phyloP scores from a whole-genome alignment of 1,140 invertebrate species.

The Planococcus citri region DNA sequence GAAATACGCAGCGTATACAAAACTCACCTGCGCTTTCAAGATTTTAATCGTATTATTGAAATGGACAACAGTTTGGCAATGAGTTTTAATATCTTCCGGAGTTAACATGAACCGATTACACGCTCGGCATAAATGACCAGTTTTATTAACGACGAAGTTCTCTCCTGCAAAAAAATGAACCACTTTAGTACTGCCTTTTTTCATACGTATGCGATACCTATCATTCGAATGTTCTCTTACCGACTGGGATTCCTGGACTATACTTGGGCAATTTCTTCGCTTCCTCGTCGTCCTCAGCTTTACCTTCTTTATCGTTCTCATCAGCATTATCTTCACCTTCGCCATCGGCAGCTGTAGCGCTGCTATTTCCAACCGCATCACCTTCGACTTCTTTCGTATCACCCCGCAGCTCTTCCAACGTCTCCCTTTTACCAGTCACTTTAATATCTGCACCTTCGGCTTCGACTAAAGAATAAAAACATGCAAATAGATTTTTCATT shows the following conservation, averaged over 20 bases:
- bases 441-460: not conserved
- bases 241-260: constrained; percentile 27
- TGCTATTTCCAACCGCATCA: not conserved
- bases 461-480: constrained; percentile 4
- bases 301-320: constrained; percentile 30
- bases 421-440: constrained; percentile 24
- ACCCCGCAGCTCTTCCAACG: constrained; percentile 24
- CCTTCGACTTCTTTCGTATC: constrained; percentile 2
- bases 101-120: constrained; percentile 28
- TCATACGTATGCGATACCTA: not conserved
- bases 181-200: not conserved
- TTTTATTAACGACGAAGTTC: constrained; percentile 27
- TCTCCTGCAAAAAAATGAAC: constrained; percentile 24
- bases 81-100: constrained; percentile 27
- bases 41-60: constrained; percentile 28
- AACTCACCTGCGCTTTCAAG: constrained; percentile 27
- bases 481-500: not conserved
- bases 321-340: constrained; percentile 23
- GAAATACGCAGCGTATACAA: not conserved
- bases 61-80: constrained; percentile 29
- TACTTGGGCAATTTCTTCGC: constrained; percentile 26
- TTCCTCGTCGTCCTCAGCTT: constrained; percentile 19
- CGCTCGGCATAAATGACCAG: constrained; percentile 26
- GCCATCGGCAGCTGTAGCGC: not conserved
- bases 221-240: constrained; percentile 21